Evolutionary conservation across 2,113 vertebrate genomes (phyloP), one percentile per base, ranked within the genome.

Genomic region (Delphinapterus leucas): DNA sequence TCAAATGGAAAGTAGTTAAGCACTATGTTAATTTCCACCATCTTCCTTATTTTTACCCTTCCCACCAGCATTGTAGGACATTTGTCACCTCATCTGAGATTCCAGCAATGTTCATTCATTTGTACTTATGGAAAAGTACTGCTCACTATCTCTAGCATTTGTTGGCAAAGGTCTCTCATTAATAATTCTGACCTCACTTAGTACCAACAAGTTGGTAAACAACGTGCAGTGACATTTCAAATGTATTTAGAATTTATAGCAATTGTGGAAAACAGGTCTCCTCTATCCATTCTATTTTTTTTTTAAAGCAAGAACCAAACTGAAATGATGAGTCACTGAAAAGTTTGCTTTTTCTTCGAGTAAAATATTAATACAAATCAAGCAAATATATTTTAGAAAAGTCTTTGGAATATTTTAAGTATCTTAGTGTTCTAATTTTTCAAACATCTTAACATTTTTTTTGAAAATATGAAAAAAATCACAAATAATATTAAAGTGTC

Each of bases 151-250:
- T 36, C 44, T 92, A 77, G 18, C 79, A 83, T 86, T 87, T 94
- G 28, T 68, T 76, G n/a, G 53, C 95, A 98, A 97, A 97, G 70
- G 70, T 94, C 76, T 97, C 23, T 95, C 93, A 94, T 97, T 98
- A 97, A 95, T 94, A 90, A 97, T 94, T 96, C 74, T 36, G 31
- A 79, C 90, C 87, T 85, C 81, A 55, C 36, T 94, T 95, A 76
- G 13, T 81, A 90, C 60, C 63, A 90, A 63, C 28, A 93, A 74
- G 68, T 90, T 76, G 80, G 80, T 81, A 68, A 81, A 73, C n/a
- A 85, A 67, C 95, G 77, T 95, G 44, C 95, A 94, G 44, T 96
- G 96, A 93, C 88, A 97, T 97, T 97, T 97, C 65, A 96, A 97
- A 95, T 33, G 81, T 53, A 94, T 92, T 95, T 92, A 97, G 84